Evolutionary conservation across 2,113 vertebrate species (phyloP).

Genomic region (Oplegnathus fasciatus): DNA sequence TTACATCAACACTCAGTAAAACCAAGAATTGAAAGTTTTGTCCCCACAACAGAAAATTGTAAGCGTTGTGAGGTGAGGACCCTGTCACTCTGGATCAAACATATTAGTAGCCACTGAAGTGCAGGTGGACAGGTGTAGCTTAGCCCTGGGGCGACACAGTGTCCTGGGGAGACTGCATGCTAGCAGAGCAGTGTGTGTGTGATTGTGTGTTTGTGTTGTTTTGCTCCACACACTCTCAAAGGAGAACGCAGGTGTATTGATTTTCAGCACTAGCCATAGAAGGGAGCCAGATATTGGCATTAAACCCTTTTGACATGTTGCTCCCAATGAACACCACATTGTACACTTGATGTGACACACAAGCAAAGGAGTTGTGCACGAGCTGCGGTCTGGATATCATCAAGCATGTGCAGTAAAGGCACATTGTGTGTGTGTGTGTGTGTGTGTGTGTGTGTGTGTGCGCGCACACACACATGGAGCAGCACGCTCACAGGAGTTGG

Average conservation of each 20-base stretch:
- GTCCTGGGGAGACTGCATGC: constrained; percentile 51
- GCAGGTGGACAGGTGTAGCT: constrained; percentile 67
- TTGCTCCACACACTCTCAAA: constrained; percentile 60
- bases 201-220: constrained; percentile 39
- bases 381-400: constrained; percentile 37
- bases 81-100: constrained; percentile 73
- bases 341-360: constrained; percentile 68
- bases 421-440: not conserved
- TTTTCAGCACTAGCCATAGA: constrained; percentile 73
- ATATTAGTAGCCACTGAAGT: constrained; percentile 68
- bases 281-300: constrained; percentile 74
- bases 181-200: constrained; percentile 38
- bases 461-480: not conserved
- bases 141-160: constrained; percentile 60
- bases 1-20: constrained; percentile 38
- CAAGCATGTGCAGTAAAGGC: constrained; percentile 25
- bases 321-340: constrained; percentile 64
- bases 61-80: constrained; percentile 54
- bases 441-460: constrained; percentile 11
- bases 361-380: constrained; percentile 23
- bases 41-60: constrained; percentile 50
- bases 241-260: constrained; percentile 75
- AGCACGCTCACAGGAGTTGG: constrained; percentile 10
- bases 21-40: constrained; percentile 48
- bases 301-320: constrained; percentile 80